Evolutionary conservation across 2,113 vertebrate genomes (phyloP), one percentile per base, ranked within the genome.

Genomic region (Labrus mixtus): DNA sequence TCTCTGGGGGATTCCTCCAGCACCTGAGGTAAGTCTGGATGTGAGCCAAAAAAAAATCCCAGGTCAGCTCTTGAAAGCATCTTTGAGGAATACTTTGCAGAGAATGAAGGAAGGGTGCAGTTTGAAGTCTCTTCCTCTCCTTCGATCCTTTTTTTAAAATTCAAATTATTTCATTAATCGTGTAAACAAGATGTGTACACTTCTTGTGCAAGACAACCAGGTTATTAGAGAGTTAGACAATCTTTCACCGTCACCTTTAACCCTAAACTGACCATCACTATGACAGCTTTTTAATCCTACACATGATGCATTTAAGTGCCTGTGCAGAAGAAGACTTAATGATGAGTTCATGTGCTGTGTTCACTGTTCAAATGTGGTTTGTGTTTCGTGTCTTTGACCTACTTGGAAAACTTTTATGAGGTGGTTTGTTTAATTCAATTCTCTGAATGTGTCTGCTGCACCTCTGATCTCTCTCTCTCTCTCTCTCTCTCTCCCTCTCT

Each of bases 321-420:
- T 41, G 23, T 6, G 57, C 17, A 23, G 33, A 64, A 37, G 48
- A 10, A 9, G 41, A 39, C 57, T 10, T 41, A 72, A 1, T 69
- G 11, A 37, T 36, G 48, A 29, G 29, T 53, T 50, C 50, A 56
- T 39, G 11, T 53, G 33, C 2, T 37, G 3, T 23, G 43, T 50
- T 60, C 23, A 11, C 0, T 10, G 3, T 22, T 25, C 23, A 59
- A 3, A 19, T 20, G 68, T 41, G 22, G 6, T 56, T 63, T 43
- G 25, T 29, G 48, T 70, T 53, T 63, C 20, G 63, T 17, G 70
- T 74, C 29, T 37, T 45, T 76, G 54, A 84, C 75, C 78, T 45
- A 82, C 45, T 78, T 81, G 41, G 72, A 54, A 48, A 88, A 88
- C 83, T 90, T 91, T 88, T 67, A 84, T 76, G 73, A 58, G 45